Evolutionary conservation across 2,888 invertebrate species (phyloP).

Genomic region (Phymatocera aterrima): DNA sequence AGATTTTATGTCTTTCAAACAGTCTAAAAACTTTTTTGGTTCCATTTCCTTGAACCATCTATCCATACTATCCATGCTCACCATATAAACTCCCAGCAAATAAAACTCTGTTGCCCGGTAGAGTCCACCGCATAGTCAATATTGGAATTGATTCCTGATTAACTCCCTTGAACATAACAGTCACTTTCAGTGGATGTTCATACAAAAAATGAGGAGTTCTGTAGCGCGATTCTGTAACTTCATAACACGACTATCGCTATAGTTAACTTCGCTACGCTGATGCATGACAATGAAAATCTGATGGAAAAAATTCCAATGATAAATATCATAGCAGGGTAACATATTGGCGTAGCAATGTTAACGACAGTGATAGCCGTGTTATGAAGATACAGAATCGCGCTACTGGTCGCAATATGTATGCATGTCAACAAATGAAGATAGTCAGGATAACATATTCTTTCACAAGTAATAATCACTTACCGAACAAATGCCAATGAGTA

Average conservation of each 20-base stretch:
- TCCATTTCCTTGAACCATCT: neutral
- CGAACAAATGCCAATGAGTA: slow-evolving; percentile 28
- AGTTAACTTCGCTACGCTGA: too few relatives aligned
- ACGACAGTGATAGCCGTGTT: too few relatives aligned
- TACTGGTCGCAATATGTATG: too few relatives aligned
- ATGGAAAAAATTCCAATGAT: too few relatives aligned
- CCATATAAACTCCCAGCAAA: slow-evolving; percentile 28
- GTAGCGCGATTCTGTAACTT: neutral
- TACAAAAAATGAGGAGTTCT: neutral
- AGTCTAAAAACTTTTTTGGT: neutral
- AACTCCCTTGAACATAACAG: slow-evolving; percentile 7
- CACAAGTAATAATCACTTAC: neutral
- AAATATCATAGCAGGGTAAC: too few relatives aligned
- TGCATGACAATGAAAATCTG: too few relatives aligned
- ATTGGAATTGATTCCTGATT: slow-evolving; percentile 29
- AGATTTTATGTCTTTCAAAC: neutral
- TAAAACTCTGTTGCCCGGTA: slow-evolving; percentile 14
- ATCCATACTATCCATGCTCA: neutral
- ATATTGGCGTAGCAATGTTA: too few relatives aligned
- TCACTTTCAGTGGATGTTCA: neutral
- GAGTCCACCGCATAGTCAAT: slow-evolving; percentile 19
- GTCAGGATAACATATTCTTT: neutral
- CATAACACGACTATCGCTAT: too few relatives aligned
- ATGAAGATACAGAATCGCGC: too few relatives aligned
- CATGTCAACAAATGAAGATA: neutral